Evolutionary conservation across 1,140 invertebrate genomes (phyloP), one percentile per base, ranked within the genome.

Genomic region (Drosophila nikananu): DNA sequence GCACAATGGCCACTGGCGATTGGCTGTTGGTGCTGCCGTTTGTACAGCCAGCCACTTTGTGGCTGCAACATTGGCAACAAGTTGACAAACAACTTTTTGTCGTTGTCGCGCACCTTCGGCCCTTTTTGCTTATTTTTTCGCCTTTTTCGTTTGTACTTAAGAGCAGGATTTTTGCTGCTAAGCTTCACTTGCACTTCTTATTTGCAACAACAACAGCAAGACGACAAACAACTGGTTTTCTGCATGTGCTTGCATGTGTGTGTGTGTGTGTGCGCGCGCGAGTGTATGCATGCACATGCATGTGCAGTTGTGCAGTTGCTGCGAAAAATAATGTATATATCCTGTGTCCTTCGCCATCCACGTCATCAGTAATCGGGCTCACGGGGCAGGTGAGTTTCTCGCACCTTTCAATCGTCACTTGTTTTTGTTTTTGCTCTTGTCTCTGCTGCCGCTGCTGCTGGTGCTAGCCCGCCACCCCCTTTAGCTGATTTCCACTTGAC

Each of bases 51-150:
- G 79, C 74, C 82, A 86, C 82, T 86, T 86, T 86, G 83, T 80
- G 82, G 80, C 76, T 89, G 83, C 83, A 87, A 87, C 83, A 87
- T 87, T 83, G 76, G 86, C 91, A 73, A 92, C 91, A 92, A 92
- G 91, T 92, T 92, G 91, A 92, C 91, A 92, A 92, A 92, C 91
- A 89, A 92, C 91, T 92, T 92, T 92, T 92, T 90, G 84, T 86
- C 82, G 55, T 86, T 86, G 81, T 77, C 51, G 70, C 63, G 63
- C 46, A 72, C 70, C 71, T 60, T 74, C 52, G 68, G 71, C 68
- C 71, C 71, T 73, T 73, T 70, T 73, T 72, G 64, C 60, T 62
- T 67, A 44, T 61, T 71, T 48, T 66, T 61, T 66, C 64, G 30
- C 25, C 54, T 27, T 42, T 72, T 63, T 73, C 51, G 73, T 81